Conservation (phyloP, 2,888 invertebrate genomes). For the Neoascia interrupta region DNA sequence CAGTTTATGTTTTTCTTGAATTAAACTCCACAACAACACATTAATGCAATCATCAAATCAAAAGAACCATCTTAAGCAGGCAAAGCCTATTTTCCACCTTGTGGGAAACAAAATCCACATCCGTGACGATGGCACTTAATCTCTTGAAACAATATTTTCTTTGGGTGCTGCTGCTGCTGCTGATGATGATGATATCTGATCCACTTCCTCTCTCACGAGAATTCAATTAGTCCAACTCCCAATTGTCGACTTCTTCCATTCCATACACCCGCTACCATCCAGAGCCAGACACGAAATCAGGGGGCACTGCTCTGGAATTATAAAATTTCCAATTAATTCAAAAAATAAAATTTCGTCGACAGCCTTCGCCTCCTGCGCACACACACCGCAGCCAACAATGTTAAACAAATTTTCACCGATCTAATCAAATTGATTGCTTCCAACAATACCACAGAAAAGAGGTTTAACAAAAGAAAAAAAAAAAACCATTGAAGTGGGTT, state of each 20-base stretch:
- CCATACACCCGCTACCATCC: not conserved
- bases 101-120: constrained; percentile 14
- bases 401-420: constrained; percentile 38
- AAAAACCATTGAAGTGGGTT: constrained; percentile 27
- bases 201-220: constrained; percentile 12
- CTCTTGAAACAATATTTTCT: constrained; percentile 41
- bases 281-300: constrained; percentile 10
- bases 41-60: constrained; percentile 24
- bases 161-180: too few species aligned
- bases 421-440: constrained; percentile 48
- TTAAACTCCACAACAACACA: constrained; percentile 3
- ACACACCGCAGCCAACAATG: constrained; percentile 11
- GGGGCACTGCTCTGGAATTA: constrained; percentile 31
- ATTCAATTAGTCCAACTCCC: constrained; percentile 30
- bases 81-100: not conserved
- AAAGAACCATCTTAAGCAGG: not conserved
- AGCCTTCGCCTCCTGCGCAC: not conserved
- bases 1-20: constrained; percentile 3
- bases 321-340: constrained; percentile 53
- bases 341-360: constrained; percentile 22
- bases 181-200: constrained; percentile 21
- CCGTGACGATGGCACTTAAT: constrained; percentile 18
- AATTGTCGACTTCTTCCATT: not conserved
- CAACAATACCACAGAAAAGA: constrained; percentile 23
- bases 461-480: too few species aligned